Base-by-base conservation (phyloP, 2,888 invertebrate species). In the Aspidiotus rigidus region DNA sequence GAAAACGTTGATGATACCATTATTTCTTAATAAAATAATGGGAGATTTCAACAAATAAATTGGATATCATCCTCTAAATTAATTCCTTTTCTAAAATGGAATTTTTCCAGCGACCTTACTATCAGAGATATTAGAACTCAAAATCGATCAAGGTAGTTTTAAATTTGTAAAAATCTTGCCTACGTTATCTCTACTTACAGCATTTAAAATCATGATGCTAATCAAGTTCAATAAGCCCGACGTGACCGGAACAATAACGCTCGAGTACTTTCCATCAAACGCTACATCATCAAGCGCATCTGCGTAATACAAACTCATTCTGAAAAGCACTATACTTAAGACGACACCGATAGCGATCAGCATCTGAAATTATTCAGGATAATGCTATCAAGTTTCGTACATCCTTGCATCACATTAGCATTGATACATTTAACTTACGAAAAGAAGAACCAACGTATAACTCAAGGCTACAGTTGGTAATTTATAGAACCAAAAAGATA, bases 171-270 rank as follows among this genome's bases (percentile, higher is more conserved):
- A 28, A 28, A n/a, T n/a, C n/a, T n/a, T n/a, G n/a, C n/a, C n/a
- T n/a, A n/a, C 69, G 53, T 40, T 69, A 39, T 69, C 56, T 40
- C 57, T 17, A 15, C 42, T 42, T 77, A 89, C 86, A 82, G 85
- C 87, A 77, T 93, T 94, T 75, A 98, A 89, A 69, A 96, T 79
- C 75, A 93, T 85, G 75, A 98, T 97, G 77, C 93, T 87, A 71
- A 87, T 82, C 74, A 98, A 82, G 81, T 98, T 98, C 76, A 99
- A 89, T 75, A 85, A 85, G 2, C 96, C 97, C 0, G 95, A 94
- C 3, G 94, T 93, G 39, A 88, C 85, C 0, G 95, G 90, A 17
- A 93, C 93, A 76, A 95, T 86, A 75, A 96, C 81, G 75, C 91
- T 86, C 0, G 89, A 89, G 76, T 85, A 84, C 74, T 86, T 86